Base-by-base conservation (phyloP, 2,797 vertebrate genomes). In the Hydrocynus forskahlii region DNA sequence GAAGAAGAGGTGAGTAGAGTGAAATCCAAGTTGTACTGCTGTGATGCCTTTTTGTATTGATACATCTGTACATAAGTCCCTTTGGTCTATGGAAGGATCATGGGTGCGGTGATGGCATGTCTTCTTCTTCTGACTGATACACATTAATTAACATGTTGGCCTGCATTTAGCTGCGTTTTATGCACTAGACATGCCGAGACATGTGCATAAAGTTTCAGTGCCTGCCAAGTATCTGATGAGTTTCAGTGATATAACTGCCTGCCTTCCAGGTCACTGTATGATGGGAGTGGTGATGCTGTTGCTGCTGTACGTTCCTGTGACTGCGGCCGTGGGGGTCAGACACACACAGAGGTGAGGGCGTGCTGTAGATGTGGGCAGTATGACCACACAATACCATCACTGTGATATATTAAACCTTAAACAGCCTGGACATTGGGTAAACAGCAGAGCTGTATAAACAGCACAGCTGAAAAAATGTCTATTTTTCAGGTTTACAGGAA, bases 211-310 rank as follows among this genome's bases (percentile, higher is more conserved):
- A 3, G 9, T 13, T 21, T 23, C 62, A 23, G 5, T 35, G 25
- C 13, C 17, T 17, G 2, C 8, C 9, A 52, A 35, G 21, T n/a
- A 25, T 3, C 8, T 45, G 43, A 52, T 8, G 17, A 25, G 10
- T 8, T 66, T 40, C 6, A 55, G 70, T 29, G 55, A 55, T 69
- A 23, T 79, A 64, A 54, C 6, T 74, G 60, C 69, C 17, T 83
- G 59, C 75, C 7, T 64, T 52, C 70, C 81, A 94, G 94, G 88
- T 54, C 71, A 72, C 16, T 78, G 55, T 83, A 87, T 91, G 87
- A 93, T 95, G 92, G 89, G 90, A 88, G 90, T 92, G 89, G 87
- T 86, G 55, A 79, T 93, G 82, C 83, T 94, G 78, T 82, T 94
- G 87, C 86, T 95, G 71, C 85, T 94, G 79, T 91, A 76, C 75